phyloP scores from a whole-genome alignment of 2,888 invertebrate genomes.

The Eulithis prunata region DNA sequence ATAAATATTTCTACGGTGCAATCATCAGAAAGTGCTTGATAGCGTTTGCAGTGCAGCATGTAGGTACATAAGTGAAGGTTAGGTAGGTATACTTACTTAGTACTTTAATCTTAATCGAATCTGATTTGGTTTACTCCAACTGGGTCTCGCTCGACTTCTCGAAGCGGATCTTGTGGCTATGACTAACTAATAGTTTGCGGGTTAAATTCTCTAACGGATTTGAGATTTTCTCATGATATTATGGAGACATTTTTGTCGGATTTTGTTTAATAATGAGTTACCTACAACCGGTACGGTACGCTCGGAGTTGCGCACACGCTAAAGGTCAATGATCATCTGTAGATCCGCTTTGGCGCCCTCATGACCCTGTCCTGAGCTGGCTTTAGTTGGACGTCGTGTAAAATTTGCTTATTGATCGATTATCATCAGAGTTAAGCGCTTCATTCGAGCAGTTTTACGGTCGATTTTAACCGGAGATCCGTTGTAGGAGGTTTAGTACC shows the following conservation, averaged over 20 bases:
- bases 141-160: slow-evolving; percentile 52
- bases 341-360: slow-evolving; percentile 83
- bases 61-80: slow-evolving; percentile 35
- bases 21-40: slow-evolving; percentile 23
- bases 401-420: slow-evolving; percentile 72
- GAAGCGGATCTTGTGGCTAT: slow-evolving; percentile 63
- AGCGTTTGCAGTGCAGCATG: slow-evolving; percentile 25
- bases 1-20: slow-evolving; percentile 29
- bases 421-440: slow-evolving; percentile 49
- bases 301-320: slow-evolving; percentile 72
- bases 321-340: slow-evolving; percentile 84
- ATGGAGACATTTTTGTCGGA: slow-evolving; percentile 49
- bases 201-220: slow-evolving; percentile 50
- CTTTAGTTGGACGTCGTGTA: slow-evolving; percentile 58
- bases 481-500: slow-evolving; percentile 23
- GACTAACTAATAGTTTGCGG: slow-evolving; percentile 64
- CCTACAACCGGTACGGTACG: slow-evolving; percentile 78
- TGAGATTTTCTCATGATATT: slow-evolving; percentile 31
- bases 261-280: slow-evolving; percentile 70
- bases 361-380: slow-evolving; percentile 78
- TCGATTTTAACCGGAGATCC: slow-evolving; percentile 31
- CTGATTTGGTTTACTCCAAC: slow-evolving; percentile 60
- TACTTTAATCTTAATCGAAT: slow-evolving; percentile 48
- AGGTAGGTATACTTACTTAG: slow-evolving; percentile 10
- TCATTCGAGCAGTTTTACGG: slow-evolving; percentile 38